phyloP scores from a whole-genome alignment of 2,113 vertebrate genomes.

The Trachemys scripta region DNA sequence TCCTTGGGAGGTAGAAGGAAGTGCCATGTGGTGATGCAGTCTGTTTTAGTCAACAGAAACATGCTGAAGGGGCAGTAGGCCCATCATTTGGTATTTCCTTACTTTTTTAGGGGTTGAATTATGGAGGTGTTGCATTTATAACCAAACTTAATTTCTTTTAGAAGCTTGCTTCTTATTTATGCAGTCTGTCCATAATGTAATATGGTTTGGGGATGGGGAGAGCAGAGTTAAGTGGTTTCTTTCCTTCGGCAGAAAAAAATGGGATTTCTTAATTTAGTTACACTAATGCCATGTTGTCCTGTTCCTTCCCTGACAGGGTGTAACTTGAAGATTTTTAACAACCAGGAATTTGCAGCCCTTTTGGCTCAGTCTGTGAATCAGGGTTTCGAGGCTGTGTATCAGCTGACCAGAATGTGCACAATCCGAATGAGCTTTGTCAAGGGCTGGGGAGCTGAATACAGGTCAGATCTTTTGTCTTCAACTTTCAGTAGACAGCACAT shows the following conservation, averaged over 20 bases:
- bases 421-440: conserved; percentile 99
- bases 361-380: conserved; percentile 98
- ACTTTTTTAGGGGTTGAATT: background rate
- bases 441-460: conserved; percentile 98
- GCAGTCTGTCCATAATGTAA: background rate
- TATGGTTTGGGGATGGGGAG: fast-evolving
- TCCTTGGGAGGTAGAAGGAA: background rate
- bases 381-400: conserved; percentile 98
- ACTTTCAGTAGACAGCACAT: fast-evolving
- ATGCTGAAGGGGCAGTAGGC: background rate
- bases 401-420: conserved; percentile 98
- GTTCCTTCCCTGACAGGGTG: conserved; percentile 84
- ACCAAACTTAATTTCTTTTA: background rate
- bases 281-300: background rate
- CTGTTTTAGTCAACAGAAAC: fast-evolving
- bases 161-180: background rate
- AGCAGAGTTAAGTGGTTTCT: background rate
- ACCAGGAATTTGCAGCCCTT: conserved; percentile 97
- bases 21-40: background rate
- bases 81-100: background rate
- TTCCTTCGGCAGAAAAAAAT: background rate
- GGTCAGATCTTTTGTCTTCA: conserved; percentile 48
- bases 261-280: fast-evolving
- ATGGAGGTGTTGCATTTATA: background rate
- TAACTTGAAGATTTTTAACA: conserved; percentile 99